Base-by-base conservation (phyloP, 2,113 vertebrate species). In the Chlorodrepanis virens region DNA sequence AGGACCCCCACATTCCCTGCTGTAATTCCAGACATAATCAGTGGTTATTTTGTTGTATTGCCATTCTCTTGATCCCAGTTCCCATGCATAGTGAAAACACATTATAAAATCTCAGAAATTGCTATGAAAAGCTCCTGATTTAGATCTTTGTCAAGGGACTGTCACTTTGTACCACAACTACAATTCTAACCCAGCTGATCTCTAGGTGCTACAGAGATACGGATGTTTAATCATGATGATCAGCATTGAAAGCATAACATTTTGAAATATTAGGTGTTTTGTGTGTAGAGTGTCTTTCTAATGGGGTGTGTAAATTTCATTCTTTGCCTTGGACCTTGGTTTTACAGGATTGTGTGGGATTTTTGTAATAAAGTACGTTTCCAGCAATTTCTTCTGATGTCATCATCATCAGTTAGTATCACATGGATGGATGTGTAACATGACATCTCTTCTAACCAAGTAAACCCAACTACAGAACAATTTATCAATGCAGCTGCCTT, bases 211-310 rank as follows among this genome's bases (percentile, higher is more conserved):
- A 76, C n/a, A 68, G 64, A 85, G 88, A 93, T 90, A 90, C 3
- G 49, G 65, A 72, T 84, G 71, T 92, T 97, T 93, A 95, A 96
- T 93, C 93, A 50, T 24, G 65, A 91, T 82, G 24, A 94, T 94
- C 94, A 79, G 23, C 77, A 68, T 0, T 53, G 69, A 92, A 94
- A 92, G 64, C 47, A 90, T 15, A 94, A 29, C 0, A 2, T 56
- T 90, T 83, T 94, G 88, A 97, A 96, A 71, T 78, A 96, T 87
- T 83, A 60, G 14, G 76, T 84, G 93, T 15, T 95, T 83, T 78
- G 76, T 95, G 75, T 94, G 85, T 50, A 94, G 20, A 65, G 16
- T 83, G n/a, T 61, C 81, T 87, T 93, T 90, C n/a, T 93, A 95
- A 91, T 83, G 52, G 88, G 61, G 69, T 86, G 91, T 39, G 25